Conservation (phyloP, 2,113 vertebrate species). For the Acrocephalus kingi region DNA sequence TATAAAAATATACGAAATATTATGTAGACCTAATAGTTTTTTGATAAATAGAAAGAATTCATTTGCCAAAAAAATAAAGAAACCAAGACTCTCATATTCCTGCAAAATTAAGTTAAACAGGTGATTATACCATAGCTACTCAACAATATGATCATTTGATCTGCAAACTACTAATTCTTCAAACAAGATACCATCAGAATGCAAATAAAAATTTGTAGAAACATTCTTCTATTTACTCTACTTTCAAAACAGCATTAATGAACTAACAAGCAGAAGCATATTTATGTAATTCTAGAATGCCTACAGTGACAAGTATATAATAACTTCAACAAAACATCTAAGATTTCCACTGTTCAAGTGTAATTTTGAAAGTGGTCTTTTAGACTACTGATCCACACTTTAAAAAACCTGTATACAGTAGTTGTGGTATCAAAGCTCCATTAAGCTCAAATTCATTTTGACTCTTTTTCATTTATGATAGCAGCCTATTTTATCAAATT, state of each 20-base stretch:
- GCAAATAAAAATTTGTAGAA: not conserved
- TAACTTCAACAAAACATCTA: not conserved
- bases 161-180: not conserved
- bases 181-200: not conserved
- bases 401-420: not conserved
- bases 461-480: not conserved
- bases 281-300: not conserved
- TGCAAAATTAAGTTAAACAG: constrained; percentile 55
- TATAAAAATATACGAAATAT: not conserved
- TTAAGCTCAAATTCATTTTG: not conserved
- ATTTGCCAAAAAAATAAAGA: constrained; percentile 28
- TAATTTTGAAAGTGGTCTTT: not conserved
- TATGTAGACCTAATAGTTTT: not conserved
- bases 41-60: constrained; percentile 41
- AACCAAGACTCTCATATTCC: constrained; percentile 32
- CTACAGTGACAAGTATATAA: not conserved
- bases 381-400: not conserved
- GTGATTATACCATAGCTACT: not conserved
- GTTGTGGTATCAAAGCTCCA: not conserved
- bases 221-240: not conserved
- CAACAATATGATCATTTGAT: not conserved
- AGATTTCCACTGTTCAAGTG: not conserved
- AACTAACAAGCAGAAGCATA: not conserved
- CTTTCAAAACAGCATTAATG: not conserved
- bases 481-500: not conserved